Base-by-base conservation (phyloP, 2,888 invertebrate genomes). In the Leptinotarsa rubiginosa region DNA sequence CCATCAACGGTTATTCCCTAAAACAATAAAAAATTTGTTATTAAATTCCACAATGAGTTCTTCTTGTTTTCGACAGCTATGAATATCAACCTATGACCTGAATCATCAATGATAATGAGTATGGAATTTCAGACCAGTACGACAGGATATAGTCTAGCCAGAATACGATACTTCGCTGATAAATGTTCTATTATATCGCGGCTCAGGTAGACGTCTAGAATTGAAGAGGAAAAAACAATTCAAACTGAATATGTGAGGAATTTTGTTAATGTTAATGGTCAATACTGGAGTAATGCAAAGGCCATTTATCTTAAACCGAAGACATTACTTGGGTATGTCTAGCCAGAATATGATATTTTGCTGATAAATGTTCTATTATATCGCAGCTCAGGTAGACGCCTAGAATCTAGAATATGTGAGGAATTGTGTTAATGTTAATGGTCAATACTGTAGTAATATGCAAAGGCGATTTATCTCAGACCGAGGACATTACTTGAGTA, bases 151-250 rank as follows among this genome's bases (percentile, higher is more conserved):
- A 7, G 41, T 41, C 62, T n/a, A 62, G 62, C 31, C 62, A 31
- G n/a, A 62, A 62, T n/a, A 31, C n/a, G 41, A 62, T 62, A 62
- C 7, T 62, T 0, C n/a, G 62, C 62, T 62, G 62, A 62, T 62
- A 31, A 62, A 62, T n/a, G 62, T 25, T 16, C 41, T 31, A 41
- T 62, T 62, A 31, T 62, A 62, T 41, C 41, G 16, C n/a, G n/a
- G 16, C n/a, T 31, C n/a, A n/a, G 2, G 31, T 41, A 41, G 4
- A 25, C 41, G 41, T 10, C 41, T 41, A 41, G 41, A 41, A 0
- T 41, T 10, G 10, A 41, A 5, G 41, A 41, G 41, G 12, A 10
- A 41, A 10, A 31, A 7, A 31, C 31, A 31, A 31, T 31, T 31
- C 31, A 31, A 10, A 31, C 1, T 1, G 31, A 31, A 41, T 41